phyloP scores from a whole-genome alignment of 2,113 vertebrate species.

The Synodontis membranacea region DNA sequence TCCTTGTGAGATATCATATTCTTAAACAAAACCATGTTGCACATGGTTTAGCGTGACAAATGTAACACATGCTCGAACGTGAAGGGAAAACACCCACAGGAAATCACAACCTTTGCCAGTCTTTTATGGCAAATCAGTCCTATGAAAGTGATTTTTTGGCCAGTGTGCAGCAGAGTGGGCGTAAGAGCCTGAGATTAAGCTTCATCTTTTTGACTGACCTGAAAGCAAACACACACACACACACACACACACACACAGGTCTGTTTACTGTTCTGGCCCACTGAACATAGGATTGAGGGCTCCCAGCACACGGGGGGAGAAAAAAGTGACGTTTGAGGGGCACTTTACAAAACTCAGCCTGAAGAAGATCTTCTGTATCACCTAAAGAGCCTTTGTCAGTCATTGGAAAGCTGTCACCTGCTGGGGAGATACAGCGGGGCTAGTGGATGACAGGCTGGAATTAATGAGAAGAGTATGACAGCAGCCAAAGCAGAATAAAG shows the following conservation, averaged over 20 bases:
- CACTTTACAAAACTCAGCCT: constrained; percentile 74
- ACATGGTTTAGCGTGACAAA: constrained; percentile 14
- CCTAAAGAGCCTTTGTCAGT: constrained; percentile 77
- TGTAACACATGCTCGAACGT: constrained; percentile 1
- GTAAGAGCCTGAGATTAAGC: constrained; percentile 36
- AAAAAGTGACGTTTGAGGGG: constrained; percentile 82
- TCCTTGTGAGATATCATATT: neutral
- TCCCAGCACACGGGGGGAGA: constrained; percentile 57
- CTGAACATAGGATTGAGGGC: constrained; percentile 53
- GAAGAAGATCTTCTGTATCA: constrained; percentile 77
- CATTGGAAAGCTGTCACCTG: constrained; percentile 75
- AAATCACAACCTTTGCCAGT: neutral
- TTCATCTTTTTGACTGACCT: constrained; percentile 31
- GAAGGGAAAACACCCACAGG: neutral
- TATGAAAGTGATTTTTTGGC: constrained; percentile 16
- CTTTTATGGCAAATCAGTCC: constrained; percentile 10
- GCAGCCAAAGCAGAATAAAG: constrained; percentile 56
- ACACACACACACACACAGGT: constrained; percentile 26
- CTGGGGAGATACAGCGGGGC: constrained; percentile 63
- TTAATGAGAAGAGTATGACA: constrained; percentile 76
- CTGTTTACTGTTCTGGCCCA: constrained; percentile 57
- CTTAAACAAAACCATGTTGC: constrained; percentile 23
- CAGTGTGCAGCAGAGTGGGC: constrained; percentile 8
- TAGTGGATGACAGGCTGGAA: constrained; percentile 68
- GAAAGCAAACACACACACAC: constrained; percentile 18